Evolutionary conservation across 1,140 invertebrate genomes (phyloP).

Genomic region (Bombyx mandarina): DNA sequence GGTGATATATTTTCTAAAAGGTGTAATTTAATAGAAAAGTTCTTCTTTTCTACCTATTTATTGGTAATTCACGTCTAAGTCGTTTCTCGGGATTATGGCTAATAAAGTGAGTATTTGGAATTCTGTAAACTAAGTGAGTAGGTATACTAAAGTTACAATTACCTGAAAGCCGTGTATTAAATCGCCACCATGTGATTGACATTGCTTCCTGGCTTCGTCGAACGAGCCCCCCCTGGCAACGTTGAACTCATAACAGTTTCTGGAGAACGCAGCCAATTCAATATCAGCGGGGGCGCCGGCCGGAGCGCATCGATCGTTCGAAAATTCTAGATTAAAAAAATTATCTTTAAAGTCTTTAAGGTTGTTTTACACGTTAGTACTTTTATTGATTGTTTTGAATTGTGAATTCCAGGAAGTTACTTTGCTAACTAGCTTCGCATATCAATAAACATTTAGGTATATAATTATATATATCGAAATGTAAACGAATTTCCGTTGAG

Average conservation of each 20-base stretch:
- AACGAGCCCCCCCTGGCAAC: slow-evolving; percentile 86
- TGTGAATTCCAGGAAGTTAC: no score
- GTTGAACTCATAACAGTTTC: slow-evolving; percentile 91
- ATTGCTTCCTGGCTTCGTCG: slow-evolving; percentile 82
- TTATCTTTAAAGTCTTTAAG: neutral
- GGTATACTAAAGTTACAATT: slow-evolving; percentile 4
- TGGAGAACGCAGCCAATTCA: slow-evolving; percentile 83
- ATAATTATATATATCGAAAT: no score
- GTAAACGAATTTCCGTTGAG: no score
- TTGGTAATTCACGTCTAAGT: neutral
- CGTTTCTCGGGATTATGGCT: neutral
- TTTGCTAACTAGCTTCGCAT: no score
- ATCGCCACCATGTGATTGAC: slow-evolving; percentile 83
- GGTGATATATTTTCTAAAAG: no score
- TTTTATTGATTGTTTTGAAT: no score
- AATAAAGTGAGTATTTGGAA: neutral
- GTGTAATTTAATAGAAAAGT: no score
- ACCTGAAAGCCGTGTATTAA: slow-evolving; percentile 83
- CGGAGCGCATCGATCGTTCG: slow-evolving; percentile 82
- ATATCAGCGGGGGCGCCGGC: slow-evolving; percentile 79
- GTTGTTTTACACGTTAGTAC: no score
- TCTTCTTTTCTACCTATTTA: neutral
- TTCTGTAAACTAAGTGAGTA: neutral
- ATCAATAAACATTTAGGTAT: no score
- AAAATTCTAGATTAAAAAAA: slow-evolving; percentile 77